Percentiles rank a stretch among this genome's conserved stretches.
phyloP scores from a whole-genome alignment of 2,888 invertebrate genomes.

The Coleophora deauratella region DNA sequence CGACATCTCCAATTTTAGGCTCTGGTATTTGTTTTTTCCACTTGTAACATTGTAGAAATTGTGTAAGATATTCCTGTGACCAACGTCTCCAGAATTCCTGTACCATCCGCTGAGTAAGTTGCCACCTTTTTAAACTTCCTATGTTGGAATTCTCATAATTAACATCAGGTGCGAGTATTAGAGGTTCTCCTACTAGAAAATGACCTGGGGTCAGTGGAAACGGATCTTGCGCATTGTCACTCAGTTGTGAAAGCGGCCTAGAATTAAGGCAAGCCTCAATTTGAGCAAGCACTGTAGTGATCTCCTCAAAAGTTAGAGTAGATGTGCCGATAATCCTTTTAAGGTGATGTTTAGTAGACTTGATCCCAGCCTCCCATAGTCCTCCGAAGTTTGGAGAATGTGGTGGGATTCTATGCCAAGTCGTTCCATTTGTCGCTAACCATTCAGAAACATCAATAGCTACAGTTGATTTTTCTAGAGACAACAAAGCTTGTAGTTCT shows the following conservation, averaged over 20 bases:
- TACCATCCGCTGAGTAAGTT: constrained; percentile 9
- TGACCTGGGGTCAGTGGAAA: too few species aligned
- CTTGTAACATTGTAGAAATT: background rate
- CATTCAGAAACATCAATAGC: background rate
- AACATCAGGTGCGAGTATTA: constrained; percentile 7
- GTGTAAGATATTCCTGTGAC: background rate
- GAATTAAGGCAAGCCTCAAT: too few species aligned
- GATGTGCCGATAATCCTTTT: constrained; percentile 3
- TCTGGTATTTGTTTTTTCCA: background rate
- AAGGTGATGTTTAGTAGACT: constrained; percentile 3
- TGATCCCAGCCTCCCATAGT: constrained; percentile 1
- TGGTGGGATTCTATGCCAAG: constrained; percentile 9
- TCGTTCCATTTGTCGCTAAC: background rate
- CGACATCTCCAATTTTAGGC: background rate
- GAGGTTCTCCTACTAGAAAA: constrained; percentile 15
- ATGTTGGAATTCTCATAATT: constrained; percentile 5
- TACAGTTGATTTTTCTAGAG: background rate
- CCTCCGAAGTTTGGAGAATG: constrained; percentile 10
- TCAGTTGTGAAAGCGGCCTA: constrained; percentile 6
- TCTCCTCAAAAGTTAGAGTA: constrained; percentile 9
- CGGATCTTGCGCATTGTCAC: constrained; percentile 12
- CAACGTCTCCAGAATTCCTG: constrained; percentile 11
- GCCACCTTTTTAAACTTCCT: constrained; percentile 11
- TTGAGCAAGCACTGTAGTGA: constrained; percentile 3
- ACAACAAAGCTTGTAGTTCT: background rate